A percentile compares a stretch with the other conserved stretches of the same genome.
Evolutionary conservation across 2,797 vertebrate genomes (phyloP).

Genomic region (Cynopterus sphinx): DNA sequence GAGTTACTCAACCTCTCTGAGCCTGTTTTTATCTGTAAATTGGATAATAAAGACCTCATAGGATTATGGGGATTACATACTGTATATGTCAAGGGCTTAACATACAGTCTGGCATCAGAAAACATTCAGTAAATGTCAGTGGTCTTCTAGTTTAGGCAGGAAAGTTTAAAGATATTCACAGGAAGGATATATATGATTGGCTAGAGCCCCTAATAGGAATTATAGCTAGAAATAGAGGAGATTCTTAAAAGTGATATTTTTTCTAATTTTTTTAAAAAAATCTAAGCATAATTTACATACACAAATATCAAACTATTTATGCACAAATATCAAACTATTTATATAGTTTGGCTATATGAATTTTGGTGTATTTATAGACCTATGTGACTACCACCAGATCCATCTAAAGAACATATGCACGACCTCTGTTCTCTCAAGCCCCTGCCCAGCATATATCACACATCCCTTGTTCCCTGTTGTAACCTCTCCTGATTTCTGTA

Average conservation of each 20-base stretch:
- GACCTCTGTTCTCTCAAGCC: background rate
- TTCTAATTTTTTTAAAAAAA: background rate
- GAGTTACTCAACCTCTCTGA: background rate
- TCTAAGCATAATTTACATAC: background rate
- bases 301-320: background rate
- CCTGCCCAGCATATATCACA: fast-evolving
- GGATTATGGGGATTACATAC: background rate
- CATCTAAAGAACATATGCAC: background rate
- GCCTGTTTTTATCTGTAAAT: background rate
- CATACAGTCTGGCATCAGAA: background rate
- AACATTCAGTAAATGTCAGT: background rate
- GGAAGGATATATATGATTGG: background rate
- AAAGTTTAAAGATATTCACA: background rate
- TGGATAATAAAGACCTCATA: background rate
- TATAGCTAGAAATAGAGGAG: background rate
- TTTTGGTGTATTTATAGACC: background rate
- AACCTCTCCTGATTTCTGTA: background rate
- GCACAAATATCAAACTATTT: background rate
- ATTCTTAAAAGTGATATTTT: background rate
- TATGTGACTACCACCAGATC: background rate
- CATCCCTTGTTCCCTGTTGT: background rate
- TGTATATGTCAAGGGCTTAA: background rate
- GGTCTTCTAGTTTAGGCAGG: background rate
- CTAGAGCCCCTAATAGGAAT: background rate
- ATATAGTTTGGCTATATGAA: background rate